Evolutionary conservation across 2,888 invertebrate genomes (phyloP), one percentile per base, ranked within the genome.

Genomic region (Caenorhabditis angaria): DNA sequence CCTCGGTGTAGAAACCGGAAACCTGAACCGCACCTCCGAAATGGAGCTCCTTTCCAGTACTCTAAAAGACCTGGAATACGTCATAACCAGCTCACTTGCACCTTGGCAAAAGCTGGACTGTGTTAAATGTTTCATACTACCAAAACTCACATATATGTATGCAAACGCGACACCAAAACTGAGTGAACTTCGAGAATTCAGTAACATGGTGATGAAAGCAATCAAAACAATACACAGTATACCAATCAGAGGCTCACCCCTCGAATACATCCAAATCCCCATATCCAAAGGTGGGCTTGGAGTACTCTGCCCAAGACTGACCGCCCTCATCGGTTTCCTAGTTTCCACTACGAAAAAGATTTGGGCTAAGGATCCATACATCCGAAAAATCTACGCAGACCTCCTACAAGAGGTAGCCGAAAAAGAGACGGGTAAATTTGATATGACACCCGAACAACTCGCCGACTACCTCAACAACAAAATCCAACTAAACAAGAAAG

Each of bases 331-430:
- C 28, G 29, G 58, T 0, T 65, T 28, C 66, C 28, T 65, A 2
- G 55, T 47, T 8, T 18, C 59, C 2, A 59, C 48, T 4, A 41
- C 55, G 48, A 60, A 65, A 28, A 65, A 55, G 25, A 20, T 66
- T 1, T 66, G 66, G 66, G 54, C 66, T 0, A n/a, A 32, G n/a
- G 66, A 66, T 25, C 8, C 18, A 1, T 65, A 60, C 56, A 65
- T 61, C 32, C 20, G 32, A 25, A 47, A 2, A 20, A 10, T 65
- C 18, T 50, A 60, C 50, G 28, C 18, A 12, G 55, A 54, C 27
- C 54, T 27, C 24, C 29, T 60, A 41, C 14, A 22, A 22, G 25
- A 55, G 10, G 65, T 60, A 0, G 65, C 25, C 0, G 12, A 48
- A 22, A 27, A n/a, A 22, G 60, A 65, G 25, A 51, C 28, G 1